phyloP scores from a whole-genome alignment of 2,797 vertebrate species.

The Rhinatrema bivittatum region DNA sequence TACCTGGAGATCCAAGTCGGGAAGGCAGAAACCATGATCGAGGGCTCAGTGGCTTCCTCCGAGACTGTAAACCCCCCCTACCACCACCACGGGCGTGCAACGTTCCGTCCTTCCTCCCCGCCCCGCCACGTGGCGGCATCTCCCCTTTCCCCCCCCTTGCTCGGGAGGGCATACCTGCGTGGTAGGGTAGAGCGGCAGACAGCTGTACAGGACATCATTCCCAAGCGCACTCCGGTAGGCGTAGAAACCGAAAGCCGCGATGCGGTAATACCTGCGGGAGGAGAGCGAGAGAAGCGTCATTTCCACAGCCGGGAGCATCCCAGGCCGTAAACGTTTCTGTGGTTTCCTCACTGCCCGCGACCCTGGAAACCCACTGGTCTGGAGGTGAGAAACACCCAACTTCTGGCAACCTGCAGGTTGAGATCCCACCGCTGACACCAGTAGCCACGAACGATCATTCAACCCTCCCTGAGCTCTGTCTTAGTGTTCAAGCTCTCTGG shows the following conservation, averaged over 20 bases:
- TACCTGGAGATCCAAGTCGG: constrained; percentile 52
- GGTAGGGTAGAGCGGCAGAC: constrained; percentile 86
- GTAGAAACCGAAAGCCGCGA: constrained; percentile 77
- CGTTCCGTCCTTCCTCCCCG: too few relatives aligned
- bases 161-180: constrained; percentile 75
- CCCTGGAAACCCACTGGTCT: too few relatives aligned
- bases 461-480: too few relatives aligned
- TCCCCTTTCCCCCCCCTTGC: accelerated
- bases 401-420: too few relatives aligned
- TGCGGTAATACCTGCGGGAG: constrained; percentile 75
- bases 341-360: too few relatives aligned
- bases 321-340: accelerated
- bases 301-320: accelerated
- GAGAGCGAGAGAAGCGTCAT: accelerated
- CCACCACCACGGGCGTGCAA: too few relatives aligned
- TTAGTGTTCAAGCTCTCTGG: too few relatives aligned
- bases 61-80: too few relatives aligned
- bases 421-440: too few relatives aligned
- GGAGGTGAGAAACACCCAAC: too few relatives aligned
- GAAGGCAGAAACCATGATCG: not conserved
- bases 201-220: constrained; percentile 76
- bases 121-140: accelerated
- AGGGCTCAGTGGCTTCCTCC: accelerated
- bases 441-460: too few relatives aligned
- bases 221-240: constrained; percentile 70